A percentile compares a stretch with the other conserved stretches of the same genome.
phyloP scores from a whole-genome alignment of 2,888 invertebrate genomes.

The Drosophila mercatorum region DNA sequence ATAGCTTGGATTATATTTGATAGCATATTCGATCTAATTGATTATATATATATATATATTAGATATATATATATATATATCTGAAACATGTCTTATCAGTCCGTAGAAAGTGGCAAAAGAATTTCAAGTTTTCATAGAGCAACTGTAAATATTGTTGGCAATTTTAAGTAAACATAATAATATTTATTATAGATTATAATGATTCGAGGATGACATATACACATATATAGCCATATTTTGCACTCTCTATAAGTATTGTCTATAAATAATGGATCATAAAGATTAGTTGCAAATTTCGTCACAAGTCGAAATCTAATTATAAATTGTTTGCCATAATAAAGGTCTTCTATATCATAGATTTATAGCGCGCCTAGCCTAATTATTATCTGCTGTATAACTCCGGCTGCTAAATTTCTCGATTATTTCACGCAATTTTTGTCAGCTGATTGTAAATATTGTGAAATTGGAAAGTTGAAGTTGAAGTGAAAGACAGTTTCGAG shows the following conservation, averaged over 20 bases:
- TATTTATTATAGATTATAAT: not conserved
- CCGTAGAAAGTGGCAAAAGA: not conserved
- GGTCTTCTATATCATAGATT: slow-evolving; percentile 3
- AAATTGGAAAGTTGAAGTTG: slow-evolving; percentile 11
- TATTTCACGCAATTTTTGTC: slow-evolving; percentile 1
- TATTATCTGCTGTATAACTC: slow-evolving; percentile 1
- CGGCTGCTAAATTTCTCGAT: not conserved
- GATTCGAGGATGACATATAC: too few species aligned
- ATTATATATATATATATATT: slow-evolving; percentile 1
- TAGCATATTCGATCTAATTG: slow-evolving; percentile 10
- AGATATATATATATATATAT: not conserved
- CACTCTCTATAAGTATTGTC: not conserved
- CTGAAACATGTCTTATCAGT: slow-evolving; percentile 11
- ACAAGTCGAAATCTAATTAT: slow-evolving; percentile 6
- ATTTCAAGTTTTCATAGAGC: too few species aligned
- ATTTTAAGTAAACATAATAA: not conserved
- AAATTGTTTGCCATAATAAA: slow-evolving; percentile 8
- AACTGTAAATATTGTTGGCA: not conserved
- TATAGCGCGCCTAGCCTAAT: not conserved
- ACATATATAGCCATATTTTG: not conserved
- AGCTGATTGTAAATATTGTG: slow-evolving; percentile 23
- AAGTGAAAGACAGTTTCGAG: not conserved
- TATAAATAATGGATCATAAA: slow-evolving; percentile 12
- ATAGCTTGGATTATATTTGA: slow-evolving; percentile 20
- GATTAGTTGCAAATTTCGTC: slow-evolving; percentile 1